Percentiles rank a stretch among this genome's conserved stretches.
phyloP scores from a whole-genome alignment of 2,888 invertebrate species.

The Orthosia gothica region DNA sequence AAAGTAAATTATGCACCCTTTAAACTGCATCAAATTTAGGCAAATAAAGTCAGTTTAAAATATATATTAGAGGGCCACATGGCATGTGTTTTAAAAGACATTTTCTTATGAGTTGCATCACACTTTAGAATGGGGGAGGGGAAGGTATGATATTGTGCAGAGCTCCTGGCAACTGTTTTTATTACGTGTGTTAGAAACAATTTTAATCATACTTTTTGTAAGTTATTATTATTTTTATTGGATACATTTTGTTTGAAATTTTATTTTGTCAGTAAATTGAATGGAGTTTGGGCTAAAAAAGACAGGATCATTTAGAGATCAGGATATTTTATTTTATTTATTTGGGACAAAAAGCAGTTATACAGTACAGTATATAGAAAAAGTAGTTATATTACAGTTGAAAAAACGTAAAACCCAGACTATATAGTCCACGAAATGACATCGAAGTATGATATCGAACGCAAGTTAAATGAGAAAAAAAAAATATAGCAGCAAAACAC shows the following conservation, averaged over 20 bases:
- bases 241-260: neutral
- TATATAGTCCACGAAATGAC: no score
- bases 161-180: slow-evolving; percentile 69
- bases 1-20: slow-evolving; percentile 91
- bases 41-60: slow-evolving; percentile 86
- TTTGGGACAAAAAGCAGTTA: no score
- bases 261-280: neutral
- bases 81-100: slow-evolving; percentile 85
- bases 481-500: no score
- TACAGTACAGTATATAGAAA: no score
- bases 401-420: no score
- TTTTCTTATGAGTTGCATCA: slow-evolving; percentile 82
- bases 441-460: no score
- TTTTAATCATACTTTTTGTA: slow-evolving; percentile 64
- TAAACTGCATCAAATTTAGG: slow-evolving; percentile 88
- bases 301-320: no score
- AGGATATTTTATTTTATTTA: no score
- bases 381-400: no score
- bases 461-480: no score
- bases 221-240: slow-evolving; percentile 55
- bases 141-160: slow-evolving; percentile 80
- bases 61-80: slow-evolving; percentile 87
- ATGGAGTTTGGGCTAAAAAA: neutral
- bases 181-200: slow-evolving; percentile 63
- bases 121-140: slow-evolving; percentile 75